Evolutionary conservation across 2,797 vertebrate species (phyloP).

Genomic region (Danio choprae): DNA sequence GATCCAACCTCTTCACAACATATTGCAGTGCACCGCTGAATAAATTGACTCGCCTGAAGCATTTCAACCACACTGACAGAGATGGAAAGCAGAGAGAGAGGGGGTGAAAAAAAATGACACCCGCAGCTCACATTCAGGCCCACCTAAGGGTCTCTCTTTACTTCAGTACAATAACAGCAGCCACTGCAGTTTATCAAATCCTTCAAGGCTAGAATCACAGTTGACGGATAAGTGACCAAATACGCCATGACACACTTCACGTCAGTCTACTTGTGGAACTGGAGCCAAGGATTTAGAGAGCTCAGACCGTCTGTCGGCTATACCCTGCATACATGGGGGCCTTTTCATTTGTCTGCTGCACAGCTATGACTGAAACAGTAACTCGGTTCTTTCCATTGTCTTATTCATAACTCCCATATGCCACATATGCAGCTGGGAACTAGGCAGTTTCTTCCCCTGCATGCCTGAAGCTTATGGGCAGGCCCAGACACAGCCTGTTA

Average conservation of each 20-base stretch:
- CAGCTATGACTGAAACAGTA: slow-evolving; percentile 36
- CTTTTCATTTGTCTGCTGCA: slow-evolving; percentile 34
- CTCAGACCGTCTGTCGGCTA: slow-evolving; percentile 39
- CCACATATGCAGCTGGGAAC: slow-evolving; percentile 24
- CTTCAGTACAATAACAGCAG: slow-evolving; percentile 74
- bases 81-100: neutral
- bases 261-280: slow-evolving; percentile 25
- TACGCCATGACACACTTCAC: slow-evolving; percentile 76
- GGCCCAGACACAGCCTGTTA: no score
- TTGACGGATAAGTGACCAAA: slow-evolving; percentile 78
- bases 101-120: slow-evolving; percentile 50
- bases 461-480: no score
- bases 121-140: slow-evolving; percentile 57
- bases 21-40: slow-evolving; percentile 16
- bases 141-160: neutral
- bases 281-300: slow-evolving; percentile 36
- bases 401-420: slow-evolving; percentile 47
- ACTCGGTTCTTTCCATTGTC: slow-evolving; percentile 31
- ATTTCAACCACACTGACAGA: slow-evolving; percentile 1
- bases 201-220: slow-evolving; percentile 71
- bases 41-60: slow-evolving; percentile 29
- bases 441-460: neutral
- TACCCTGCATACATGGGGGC: slow-evolving; percentile 25
- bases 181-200: slow-evolving; percentile 83
- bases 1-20: slow-evolving; percentile 31